Base-by-base conservation (phyloP, 2,797 vertebrate genomes). In the Cynopterus sphinx region DNA sequence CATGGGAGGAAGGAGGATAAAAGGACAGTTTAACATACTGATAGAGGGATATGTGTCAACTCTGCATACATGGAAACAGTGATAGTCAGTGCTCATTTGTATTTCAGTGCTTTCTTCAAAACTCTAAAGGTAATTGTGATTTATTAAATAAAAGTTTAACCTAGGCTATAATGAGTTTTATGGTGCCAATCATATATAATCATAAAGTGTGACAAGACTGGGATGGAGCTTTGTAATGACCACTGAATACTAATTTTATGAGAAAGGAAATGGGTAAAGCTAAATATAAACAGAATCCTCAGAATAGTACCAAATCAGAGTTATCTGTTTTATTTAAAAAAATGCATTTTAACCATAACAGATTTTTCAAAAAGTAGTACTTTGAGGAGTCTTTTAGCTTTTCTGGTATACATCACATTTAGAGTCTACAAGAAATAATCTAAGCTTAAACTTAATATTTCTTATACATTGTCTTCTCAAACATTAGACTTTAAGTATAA, bases 1-100 rank as follows among this genome's bases (percentile, higher is more conserved):
- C 22, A 7, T 8, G 16, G 1, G 16, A 55, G 13, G 0, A 36
- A 71, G 10, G 5, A 6, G 2, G 16, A 26, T 51, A 33, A 31
- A 63, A 15, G 0, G 57, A 0, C 6, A 39, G 7, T 3, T 22
- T 39, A 74, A 73, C 49, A 24, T 7, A 43, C 0, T 6, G 2
- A 12, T 24, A 49, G 31, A 53, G 16, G 3, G 31, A 28, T 24
- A 3, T 3, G 0, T 26, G 26, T 31, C 4, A 31, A 12, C 49
- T 67, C 26, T 33, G 5, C n/a, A 6, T 7, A 68, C 65, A 5
- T 41, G 16, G 24, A 70, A 39, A 51, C 2, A 22, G 10, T 21
- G 51, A 41, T 9, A 91, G 26, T 7, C n/a, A 31, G 5, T 39
- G 4, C 1, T 68, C 16, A 28, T 5, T 43, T 41, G 19, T 31